phyloP scores from a whole-genome alignment of 2,113 vertebrate genomes.

The Trachemys scripta region DNA sequence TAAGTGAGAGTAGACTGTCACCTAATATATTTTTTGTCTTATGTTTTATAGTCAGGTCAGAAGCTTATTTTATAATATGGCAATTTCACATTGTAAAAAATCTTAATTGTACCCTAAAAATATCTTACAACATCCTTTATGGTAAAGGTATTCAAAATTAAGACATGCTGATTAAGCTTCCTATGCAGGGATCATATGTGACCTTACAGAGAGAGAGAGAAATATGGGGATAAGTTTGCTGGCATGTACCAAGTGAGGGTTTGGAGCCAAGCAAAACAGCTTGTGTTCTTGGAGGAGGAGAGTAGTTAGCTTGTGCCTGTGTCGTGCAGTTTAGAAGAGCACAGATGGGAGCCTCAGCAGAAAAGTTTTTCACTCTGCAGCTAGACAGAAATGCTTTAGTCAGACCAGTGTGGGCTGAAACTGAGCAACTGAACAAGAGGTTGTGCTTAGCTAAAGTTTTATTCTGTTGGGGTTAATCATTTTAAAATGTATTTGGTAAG shows the following conservation, averaged over 20 bases:
- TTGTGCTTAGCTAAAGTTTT: neutral
- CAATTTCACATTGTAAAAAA: neutral
- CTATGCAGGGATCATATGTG: neutral
- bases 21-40: neutral
- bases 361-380: neutral
- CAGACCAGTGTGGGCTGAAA: neutral
- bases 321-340: neutral
- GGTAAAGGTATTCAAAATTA: neutral
- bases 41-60: neutral
- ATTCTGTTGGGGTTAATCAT: neutral
- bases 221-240: neutral
- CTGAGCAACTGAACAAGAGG: neutral
- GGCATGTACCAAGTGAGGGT: neutral
- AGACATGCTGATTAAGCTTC: neutral
- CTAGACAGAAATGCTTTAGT: neutral
- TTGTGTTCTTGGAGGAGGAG: neutral
- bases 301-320: neutral
- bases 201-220: neutral
- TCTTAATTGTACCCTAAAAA: constrained; percentile 15
- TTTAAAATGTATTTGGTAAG: neutral
- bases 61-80: constrained; percentile 14
- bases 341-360: neutral
- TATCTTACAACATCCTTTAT: neutral
- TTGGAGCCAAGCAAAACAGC: neutral
- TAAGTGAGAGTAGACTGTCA: neutral